A percentile compares a stretch with the other conserved stretches of the same genome.
phyloP scores from a whole-genome alignment of 2,888 invertebrate genomes.

The Nemotelus nigrinus region DNA sequence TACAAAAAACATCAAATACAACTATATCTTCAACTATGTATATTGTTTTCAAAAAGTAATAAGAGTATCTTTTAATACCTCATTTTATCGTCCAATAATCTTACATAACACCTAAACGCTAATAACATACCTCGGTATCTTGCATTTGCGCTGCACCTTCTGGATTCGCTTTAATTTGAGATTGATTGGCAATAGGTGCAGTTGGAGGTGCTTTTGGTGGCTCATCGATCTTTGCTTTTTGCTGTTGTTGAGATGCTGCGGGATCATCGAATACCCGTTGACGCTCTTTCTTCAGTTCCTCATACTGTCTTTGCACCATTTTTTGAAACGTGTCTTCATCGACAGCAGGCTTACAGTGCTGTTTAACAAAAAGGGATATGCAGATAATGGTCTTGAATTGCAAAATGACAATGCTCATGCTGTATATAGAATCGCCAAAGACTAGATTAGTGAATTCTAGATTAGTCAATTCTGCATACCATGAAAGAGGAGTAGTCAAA shows the following conservation, averaged over 20 bases:
- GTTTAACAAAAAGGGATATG: constrained; percentile 15
- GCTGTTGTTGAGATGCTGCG: constrained; percentile 54
- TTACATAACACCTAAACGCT: not conserved
- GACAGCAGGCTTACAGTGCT: constrained; percentile 90
- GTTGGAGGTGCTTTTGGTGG: constrained; percentile 55
- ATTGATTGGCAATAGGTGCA: constrained; percentile 54
- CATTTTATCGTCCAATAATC: not conserved
- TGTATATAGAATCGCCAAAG: too few species aligned
- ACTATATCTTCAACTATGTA: constrained; percentile 18
- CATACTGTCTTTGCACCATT: constrained; percentile 89
- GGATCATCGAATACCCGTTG: constrained; percentile 70
- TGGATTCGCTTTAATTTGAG: constrained; percentile 42
- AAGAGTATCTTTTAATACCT: too few species aligned
- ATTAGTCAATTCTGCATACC: too few species aligned
- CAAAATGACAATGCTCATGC: too few species aligned
- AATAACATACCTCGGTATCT: constrained; percentile 34
- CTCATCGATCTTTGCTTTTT: constrained; percentile 35
- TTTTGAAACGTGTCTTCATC: constrained; percentile 92
- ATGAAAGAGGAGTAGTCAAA: too few species aligned
- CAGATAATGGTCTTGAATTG: too few species aligned
- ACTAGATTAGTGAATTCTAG: too few species aligned
- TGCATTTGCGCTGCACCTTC: constrained; percentile 6
- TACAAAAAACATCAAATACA: constrained; percentile 46
- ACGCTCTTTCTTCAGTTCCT: constrained; percentile 76
- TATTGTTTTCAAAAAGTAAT: too few species aligned